These are phyloP conservation scores for Drosophila teissieri DNA, from an alignment of 1,140 invertebrate genomes.

Conservation along the genomic window DNA sequence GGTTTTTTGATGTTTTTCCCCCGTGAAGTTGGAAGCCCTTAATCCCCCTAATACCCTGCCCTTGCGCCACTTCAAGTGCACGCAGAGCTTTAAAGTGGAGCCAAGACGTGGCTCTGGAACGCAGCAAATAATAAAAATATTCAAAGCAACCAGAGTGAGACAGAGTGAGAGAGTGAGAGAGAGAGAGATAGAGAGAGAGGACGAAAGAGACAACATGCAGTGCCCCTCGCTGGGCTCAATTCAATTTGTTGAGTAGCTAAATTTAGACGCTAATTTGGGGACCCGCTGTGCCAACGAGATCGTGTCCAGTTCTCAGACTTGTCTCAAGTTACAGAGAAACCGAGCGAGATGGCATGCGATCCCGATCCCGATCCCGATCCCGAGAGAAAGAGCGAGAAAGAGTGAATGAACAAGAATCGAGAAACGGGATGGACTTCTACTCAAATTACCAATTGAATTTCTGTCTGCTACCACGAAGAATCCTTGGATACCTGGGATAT, in stretches of 20 bases:
- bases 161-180: not conserved
- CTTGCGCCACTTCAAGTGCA: conserved; percentile 19
- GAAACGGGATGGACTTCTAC: conserved; percentile 31
- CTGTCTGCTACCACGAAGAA: conserved; percentile 24
- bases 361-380: too few species aligned
- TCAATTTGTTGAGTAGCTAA: conserved; percentile 71
- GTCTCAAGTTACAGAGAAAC: conserved; percentile 39
- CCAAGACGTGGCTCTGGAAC: conserved; percentile 9
- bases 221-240: conserved; percentile 40
- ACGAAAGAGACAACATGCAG: not conserved
- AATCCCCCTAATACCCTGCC: conserved; percentile 21
- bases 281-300: conserved; percentile 63
- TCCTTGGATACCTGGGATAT: conserved; percentile 10
- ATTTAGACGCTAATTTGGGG: conserved; percentile 79
- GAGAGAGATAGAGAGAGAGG: conserved; percentile 7
- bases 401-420: conserved; percentile 19
- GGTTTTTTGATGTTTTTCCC: conserved; percentile 48
- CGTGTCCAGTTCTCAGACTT: conserved; percentile 51
- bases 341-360: not conserved
- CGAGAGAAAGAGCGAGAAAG: not conserved
- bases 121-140: not conserved
- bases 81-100: conserved; percentile 42
- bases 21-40: conserved; percentile 29
- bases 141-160: conserved; percentile 1
- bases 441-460: conserved; percentile 69